Conservation (phyloP, 2,113 vertebrate species). For the Formicarius rufipectus region DNA sequence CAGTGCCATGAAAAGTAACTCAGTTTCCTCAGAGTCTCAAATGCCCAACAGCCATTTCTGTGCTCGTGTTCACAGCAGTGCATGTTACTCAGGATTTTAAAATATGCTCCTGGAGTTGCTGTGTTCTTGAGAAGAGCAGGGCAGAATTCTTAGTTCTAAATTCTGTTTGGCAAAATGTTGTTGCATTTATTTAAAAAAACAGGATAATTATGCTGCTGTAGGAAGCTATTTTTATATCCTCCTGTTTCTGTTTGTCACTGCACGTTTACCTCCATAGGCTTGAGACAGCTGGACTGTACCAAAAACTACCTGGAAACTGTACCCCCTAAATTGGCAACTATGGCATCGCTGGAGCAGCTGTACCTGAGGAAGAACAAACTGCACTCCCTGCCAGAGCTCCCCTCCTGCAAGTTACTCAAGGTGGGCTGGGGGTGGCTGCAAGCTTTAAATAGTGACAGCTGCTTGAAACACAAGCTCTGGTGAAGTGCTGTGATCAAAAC, state of each 20-base stretch:
- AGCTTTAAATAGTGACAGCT: not conserved
- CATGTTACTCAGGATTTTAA: not conserved
- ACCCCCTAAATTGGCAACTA: constrained; percentile 79
- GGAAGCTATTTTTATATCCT: not conserved
- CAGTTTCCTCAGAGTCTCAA: not conserved
- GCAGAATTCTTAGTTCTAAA: not conserved
- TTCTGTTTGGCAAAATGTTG: not conserved
- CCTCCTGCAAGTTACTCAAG: constrained; percentile 82
- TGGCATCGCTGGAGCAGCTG: constrained; percentile 89
- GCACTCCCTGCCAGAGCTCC: constrained; percentile 79
- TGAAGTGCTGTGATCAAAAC: not conserved
- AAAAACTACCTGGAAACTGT: constrained; percentile 87
- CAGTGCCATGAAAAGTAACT: constrained; percentile 86
- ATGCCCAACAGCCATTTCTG: not conserved
- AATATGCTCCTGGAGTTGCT: not conserved
- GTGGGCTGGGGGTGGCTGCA: constrained; percentile 59
- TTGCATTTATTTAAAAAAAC: not conserved
- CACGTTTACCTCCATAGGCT: constrained; percentile 64
- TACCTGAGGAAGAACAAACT: constrained; percentile 91
- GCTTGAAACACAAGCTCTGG: not conserved
- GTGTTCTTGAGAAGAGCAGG: not conserved
- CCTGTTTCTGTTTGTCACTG: not conserved
- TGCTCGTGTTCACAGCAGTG: not conserved
- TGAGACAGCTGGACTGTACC: constrained; percentile 90
- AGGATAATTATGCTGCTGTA: not conserved